Evolutionary conservation across 2,888 invertebrate species (phyloP).

Genomic region (Leucoma salicis): DNA sequence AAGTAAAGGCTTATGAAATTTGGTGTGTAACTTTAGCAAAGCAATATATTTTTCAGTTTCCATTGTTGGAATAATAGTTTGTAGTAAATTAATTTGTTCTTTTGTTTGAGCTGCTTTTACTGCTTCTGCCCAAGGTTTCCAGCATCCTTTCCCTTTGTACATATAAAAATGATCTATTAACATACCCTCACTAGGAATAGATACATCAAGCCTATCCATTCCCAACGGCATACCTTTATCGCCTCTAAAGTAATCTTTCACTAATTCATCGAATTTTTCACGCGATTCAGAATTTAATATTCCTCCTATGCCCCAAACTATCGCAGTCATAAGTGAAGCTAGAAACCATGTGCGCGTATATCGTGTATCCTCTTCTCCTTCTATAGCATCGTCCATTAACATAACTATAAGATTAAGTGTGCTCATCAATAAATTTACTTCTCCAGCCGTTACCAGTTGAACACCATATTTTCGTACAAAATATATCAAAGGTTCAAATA

Average conservation of each 20-base stretch:
- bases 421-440: conserved; percentile 87
- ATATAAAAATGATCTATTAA: conserved; percentile 92
- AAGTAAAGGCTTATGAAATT: conserved; percentile 85
- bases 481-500: conserved; percentile 87
- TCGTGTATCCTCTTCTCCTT: conserved; percentile 87
- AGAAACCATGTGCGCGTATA: conserved; percentile 88
- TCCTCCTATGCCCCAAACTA: conserved; percentile 94
- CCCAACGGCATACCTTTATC: conserved; percentile 61
- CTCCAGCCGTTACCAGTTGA: conserved; percentile 85
- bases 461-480: conserved; percentile 88
- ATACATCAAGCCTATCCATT: conserved; percentile 87
- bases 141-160: conserved; percentile 91
- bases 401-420: conserved; percentile 90
- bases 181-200: conserved; percentile 88
- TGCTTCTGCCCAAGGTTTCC: conserved; percentile 93
- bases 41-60: conserved; percentile 92
- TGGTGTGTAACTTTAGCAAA: conserved; percentile 89
- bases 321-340: conserved; percentile 87
- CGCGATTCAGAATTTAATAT: conserved; percentile 88
- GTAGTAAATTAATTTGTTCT: conserved; percentile 85
- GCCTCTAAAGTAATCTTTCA: conserved; percentile 76
- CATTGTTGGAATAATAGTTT: conserved; percentile 91
- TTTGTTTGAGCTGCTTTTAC: conserved; percentile 79
- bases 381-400: conserved; percentile 87
- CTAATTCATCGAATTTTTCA: conserved; percentile 84